A percentile compares a stretch with the other conserved stretches of the same genome.
Conservation (phyloP, 2,113 vertebrate species). For the Trichechus manatus region DNA sequence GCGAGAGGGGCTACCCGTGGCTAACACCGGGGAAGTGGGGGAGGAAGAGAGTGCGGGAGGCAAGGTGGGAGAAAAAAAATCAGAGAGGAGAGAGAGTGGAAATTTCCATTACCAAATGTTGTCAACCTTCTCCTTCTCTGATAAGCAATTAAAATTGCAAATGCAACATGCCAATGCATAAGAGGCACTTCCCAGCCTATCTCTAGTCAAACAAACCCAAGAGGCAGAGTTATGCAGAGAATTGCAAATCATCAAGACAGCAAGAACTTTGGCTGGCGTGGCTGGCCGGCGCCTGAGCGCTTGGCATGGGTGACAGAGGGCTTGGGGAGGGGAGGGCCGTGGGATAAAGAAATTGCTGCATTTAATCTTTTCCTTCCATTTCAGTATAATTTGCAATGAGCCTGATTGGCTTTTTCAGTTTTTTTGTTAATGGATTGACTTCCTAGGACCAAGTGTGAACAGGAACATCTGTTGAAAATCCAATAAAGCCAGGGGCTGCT, state of each 20-base stretch:
- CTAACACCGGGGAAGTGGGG: neutral
- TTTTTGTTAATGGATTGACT: neutral
- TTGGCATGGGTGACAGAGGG: neutral
- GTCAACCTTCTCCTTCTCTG: slow-evolving; percentile 66
- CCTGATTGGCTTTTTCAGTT: neutral
- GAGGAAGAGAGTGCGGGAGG: neutral
- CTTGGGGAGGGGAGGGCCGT: neutral
- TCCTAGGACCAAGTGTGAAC: slow-evolving; percentile 14
- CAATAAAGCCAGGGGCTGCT: neutral
- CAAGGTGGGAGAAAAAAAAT: neutral
- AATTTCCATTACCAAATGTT: slow-evolving; percentile 58
- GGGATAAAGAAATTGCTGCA: neutral
- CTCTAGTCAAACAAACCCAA: slow-evolving; percentile 72
- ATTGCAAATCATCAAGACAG: slow-evolving; percentile 21
- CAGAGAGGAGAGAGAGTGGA: neutral
- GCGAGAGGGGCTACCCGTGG: neutral
- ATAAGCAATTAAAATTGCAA: slow-evolving; percentile 72
- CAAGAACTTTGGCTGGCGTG: slow-evolving; percentile 44
- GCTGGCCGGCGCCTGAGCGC: neutral
- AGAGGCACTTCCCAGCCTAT: slow-evolving; percentile 54
- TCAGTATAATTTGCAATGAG: slow-evolving; percentile 19
- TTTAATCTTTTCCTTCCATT: neutral
- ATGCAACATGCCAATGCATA: slow-evolving; percentile 42
- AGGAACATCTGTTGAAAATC: neutral
- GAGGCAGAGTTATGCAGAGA: slow-evolving; percentile 41